Conservation (phyloP, 37 sponge, comb jelly and placozoan genomes). For the Hexactinellida sp. region DNA sequence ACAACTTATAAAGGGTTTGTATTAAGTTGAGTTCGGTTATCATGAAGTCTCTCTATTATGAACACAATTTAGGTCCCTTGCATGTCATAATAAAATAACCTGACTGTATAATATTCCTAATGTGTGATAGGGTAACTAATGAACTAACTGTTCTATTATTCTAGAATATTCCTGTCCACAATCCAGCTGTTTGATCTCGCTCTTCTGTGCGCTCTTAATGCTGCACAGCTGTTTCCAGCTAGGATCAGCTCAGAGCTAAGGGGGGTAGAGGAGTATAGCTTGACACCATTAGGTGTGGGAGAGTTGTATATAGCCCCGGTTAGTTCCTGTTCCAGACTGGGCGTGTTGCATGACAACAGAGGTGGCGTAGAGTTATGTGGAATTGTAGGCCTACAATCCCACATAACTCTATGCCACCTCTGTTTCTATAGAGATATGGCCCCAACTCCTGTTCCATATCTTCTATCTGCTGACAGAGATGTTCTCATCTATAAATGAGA, state of each 20-base stretch:
- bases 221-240: conserved; percentile 10
- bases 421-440: not conserved
- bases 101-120: too few relatives aligned
- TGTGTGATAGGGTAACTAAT: too few relatives aligned
- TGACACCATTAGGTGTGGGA: not conserved
- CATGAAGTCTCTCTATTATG: too few relatives aligned
- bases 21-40: too few relatives aligned
- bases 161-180: not conserved
- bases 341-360: not conserved
- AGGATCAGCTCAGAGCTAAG: not conserved
- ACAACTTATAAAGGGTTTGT: too few relatives aligned
- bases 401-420: too few relatives aligned
- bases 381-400: not conserved
- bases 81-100: too few relatives aligned
- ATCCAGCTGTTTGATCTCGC: not conserved
- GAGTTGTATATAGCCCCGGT: not conserved
- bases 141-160: not conserved
- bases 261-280: not conserved
- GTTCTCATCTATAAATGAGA: not conserved
- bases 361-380: not conserved
- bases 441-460: not conserved
- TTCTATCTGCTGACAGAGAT: not conserved
- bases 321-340: not conserved
- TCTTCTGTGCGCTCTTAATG: not conserved
- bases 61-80: too few relatives aligned